Base-by-base conservation (phyloP, 1,140 invertebrate genomes). In the Triops longicaudatus region DNA sequence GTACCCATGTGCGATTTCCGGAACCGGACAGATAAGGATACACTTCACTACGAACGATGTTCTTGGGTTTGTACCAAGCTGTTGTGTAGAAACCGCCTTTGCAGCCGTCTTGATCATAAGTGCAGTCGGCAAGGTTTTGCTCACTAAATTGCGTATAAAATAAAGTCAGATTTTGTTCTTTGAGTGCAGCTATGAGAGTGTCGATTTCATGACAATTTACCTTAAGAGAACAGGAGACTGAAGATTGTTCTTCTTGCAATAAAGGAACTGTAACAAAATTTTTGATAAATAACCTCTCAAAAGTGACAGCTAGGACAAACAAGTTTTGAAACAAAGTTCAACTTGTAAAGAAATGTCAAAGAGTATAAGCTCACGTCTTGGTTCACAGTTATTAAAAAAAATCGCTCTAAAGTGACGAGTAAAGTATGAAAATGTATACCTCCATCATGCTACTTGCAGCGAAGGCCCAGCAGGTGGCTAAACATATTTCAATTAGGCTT, bases 391-490 rank as follows among this genome's bases (percentile, higher is more conserved):
- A n/a, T n/a, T n/a, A n/a, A n/a, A n/a, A n/a, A n/a, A n/a, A n/a
- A n/a, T n/a, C n/a, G n/a, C n/a, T n/a, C n/a, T n/a, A n/a, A n/a
- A n/a, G n/a, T n/a, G n/a, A n/a, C n/a, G n/a, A n/a, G n/a, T n/a
- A n/a, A n/a, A n/a, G 2, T 37, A 37, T 4, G 7, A 37, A 37
- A 37, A 37, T 37, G 31, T 37, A 37, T 63, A 63, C 50, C 22
- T 63, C 81, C 22, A 82, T 41, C 17, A 80, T 26, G 0, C 43
- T 78, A 2, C 79, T 78, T 1, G 81, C 74, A 0, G 82, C 81
- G 73, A 85, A 85, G 0, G 84, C 82, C 84, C 84, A 85, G 43
- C 84, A 85, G 22, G 31, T 4, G 2, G 31, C 31, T 37, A 7
- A 37, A 37, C 2, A 7, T 4, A 37, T 2, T 37, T 37, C 7